phyloP scores from a whole-genome alignment of 2,888 invertebrate species.

The Esperia sulphurella region DNA sequence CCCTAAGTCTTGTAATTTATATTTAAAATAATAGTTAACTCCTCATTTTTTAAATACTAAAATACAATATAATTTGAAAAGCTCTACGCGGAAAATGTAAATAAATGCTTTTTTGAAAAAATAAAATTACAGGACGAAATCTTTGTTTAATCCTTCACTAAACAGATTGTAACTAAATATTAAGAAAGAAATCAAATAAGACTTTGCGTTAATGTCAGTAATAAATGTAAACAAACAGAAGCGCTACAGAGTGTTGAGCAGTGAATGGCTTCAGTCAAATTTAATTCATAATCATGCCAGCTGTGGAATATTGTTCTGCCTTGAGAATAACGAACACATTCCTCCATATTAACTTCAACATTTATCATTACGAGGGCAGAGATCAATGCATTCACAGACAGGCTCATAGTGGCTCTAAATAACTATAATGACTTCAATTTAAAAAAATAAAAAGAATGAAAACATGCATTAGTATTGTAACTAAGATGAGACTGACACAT shows the following conservation, averaged over 20 bases:
- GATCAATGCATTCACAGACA: neutral
- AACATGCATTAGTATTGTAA: neutral
- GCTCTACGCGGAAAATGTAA: slow-evolving; percentile 31
- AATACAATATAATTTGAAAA: slow-evolving; percentile 40
- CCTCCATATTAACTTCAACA: no score
- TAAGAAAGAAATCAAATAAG: neutral
- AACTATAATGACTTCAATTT: neutral
- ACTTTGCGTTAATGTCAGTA: neutral
- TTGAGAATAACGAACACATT: no score
- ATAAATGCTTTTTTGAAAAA: slow-evolving; percentile 51
- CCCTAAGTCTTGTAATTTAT: slow-evolving; percentile 68
- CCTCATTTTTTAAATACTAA: slow-evolving; percentile 54
- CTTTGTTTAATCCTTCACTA: slow-evolving; percentile 5
- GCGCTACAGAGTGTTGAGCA: slow-evolving; percentile 44
- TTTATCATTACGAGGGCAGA: no score
- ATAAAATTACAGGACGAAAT: slow-evolving; percentile 30
- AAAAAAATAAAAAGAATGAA: no score
- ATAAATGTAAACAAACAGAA: slow-evolving; percentile 22
- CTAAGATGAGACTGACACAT: neutral
- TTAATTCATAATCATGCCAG: no score
- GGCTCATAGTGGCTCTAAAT: neutral
- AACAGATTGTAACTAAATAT: neutral
- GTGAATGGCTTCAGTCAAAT: slow-evolving; percentile 41
- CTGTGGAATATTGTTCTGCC: no score
- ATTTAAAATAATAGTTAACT: slow-evolving; percentile 62